Conservation (phyloP, 2,797 vertebrate species). For the Rhinogobio ventralis region DNA sequence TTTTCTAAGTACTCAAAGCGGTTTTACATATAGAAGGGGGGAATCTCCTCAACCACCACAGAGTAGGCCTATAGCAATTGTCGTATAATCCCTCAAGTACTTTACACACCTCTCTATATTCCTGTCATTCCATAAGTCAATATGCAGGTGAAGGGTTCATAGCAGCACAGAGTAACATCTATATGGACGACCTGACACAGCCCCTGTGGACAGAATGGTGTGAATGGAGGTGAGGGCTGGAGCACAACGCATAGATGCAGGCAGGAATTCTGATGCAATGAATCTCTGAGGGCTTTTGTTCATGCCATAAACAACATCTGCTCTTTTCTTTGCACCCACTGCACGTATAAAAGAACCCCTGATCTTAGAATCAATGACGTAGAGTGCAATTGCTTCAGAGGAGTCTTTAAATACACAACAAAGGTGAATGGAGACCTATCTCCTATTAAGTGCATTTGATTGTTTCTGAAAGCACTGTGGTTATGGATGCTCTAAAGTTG, state of each 20-base stretch:
- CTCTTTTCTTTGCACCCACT: constrained; percentile 32
- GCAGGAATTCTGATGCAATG: not conserved
- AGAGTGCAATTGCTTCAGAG: not conserved
- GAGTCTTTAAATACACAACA: not conserved
- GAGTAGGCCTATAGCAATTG: not conserved
- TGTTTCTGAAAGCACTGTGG: constrained; percentile 15
- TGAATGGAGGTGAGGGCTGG: constrained; percentile 1
- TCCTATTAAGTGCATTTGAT: constrained; percentile 11
- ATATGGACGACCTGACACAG: not conserved
- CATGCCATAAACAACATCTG: constrained; percentile 48
- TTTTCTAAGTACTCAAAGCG: too few species aligned
- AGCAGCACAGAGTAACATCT: not conserved
- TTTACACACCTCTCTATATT: not conserved
- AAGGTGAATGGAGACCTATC: not conserved
- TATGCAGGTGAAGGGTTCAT: constrained; percentile 1
- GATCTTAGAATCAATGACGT: not conserved
- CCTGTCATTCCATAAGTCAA: not conserved
- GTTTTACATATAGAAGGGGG: too few species aligned
- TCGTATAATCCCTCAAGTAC: not conserved
- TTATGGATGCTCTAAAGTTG: constrained; percentile 7
- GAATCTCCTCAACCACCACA: too few species aligned
- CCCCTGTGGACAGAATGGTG: not conserved
- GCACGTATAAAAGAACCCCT: not conserved
- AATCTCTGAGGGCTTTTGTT: constrained; percentile 49
- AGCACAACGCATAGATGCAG: not conserved